Percentiles rank a stretch among this genome's conserved stretches.
These are phyloP conservation scores for Catharus bicknelli DNA, from an alignment of 2,113 vertebrate genomes.

Conservation along the genomic window DNA sequence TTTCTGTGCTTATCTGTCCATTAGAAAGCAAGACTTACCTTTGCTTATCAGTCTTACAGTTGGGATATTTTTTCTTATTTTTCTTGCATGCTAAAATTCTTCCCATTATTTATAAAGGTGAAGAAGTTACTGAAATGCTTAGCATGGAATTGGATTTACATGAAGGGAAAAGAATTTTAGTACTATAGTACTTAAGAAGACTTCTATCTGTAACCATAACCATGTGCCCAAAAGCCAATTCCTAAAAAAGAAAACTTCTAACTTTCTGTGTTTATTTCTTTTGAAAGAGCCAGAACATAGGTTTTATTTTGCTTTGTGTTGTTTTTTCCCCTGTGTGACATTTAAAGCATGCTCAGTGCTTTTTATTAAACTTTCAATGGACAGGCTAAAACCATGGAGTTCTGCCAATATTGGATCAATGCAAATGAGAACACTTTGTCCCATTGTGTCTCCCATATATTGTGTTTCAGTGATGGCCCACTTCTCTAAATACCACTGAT, in stretches of 20 bases:
- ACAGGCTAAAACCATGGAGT: not conserved
- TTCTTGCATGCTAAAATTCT: not conserved
- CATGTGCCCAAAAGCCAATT: not conserved
- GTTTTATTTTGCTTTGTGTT: not conserved
- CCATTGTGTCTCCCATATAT: not conserved
- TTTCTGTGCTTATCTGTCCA: not conserved
- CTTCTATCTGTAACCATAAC: not conserved
- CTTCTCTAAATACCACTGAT: not conserved
- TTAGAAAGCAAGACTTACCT: not conserved
- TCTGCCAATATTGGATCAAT: conserved; percentile 9
- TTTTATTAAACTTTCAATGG: conserved; percentile 4
- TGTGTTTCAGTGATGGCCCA: not conserved
- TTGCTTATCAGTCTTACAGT: not conserved
- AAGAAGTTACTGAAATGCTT: not conserved
- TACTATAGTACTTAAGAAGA: accelerated
- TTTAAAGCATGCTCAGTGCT: not conserved
- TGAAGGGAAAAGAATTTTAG: not conserved
- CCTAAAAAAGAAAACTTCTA: not conserved
- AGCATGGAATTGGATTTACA: not conserved
- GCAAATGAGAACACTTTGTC: not conserved
- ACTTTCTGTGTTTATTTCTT: not conserved
- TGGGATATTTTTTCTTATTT: not conserved
- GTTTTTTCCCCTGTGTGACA: not conserved
- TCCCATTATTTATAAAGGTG: not conserved
- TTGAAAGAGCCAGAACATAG: not conserved